Base-by-base conservation (phyloP, 1,140 invertebrate species). In the Ostrea edulis region DNA sequence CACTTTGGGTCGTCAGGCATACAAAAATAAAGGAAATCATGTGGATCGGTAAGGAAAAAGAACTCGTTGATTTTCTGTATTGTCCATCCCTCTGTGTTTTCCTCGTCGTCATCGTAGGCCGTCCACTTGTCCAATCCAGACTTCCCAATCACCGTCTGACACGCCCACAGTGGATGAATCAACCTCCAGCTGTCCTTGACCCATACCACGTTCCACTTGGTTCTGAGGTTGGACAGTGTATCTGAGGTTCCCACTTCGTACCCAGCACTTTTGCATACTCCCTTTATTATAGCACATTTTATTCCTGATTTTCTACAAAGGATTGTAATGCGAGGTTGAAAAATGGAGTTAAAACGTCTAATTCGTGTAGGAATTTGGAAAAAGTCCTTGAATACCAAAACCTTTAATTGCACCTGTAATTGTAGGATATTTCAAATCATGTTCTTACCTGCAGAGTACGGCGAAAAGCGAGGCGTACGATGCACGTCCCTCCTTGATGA, bases 201-300 rank as follows among this genome's bases (percentile, higher is more conserved):
- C 35, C 90, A 90, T 1, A 93, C 92, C 51, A 90, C 91, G 83
- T 92, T 92, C 92, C 92, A 93, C 17, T 88, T 87, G 68, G 86
- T 90, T n/a, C 85, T 90, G 3, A 90, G 54, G 98, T 9, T 99
- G 97, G 95, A 99, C 98, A 91, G 98, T 91, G 98, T 98, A 12
- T 90, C 85, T 93, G 99, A 99, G 87, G 97, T 96, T 0, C 98
- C 98, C 0, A 98, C 98, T 93, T 98, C 98, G 95, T 99, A 99
- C 71, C 98, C 98, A 2, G 98, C 98, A 65, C 98, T 98, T 95
- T 99, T 99, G 83, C 98, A 98, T 94, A 99, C 98, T 12, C 99
- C 99, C 95, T 99, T 99, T 92, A 99, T 99, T 12, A 99, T 98
- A 5, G 99, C 98, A 95, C 99, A 99, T 94, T 99, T 98, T 14